phyloP scores from a whole-genome alignment of 2,113 vertebrate genomes.

The Larimichthys polyactis region DNA sequence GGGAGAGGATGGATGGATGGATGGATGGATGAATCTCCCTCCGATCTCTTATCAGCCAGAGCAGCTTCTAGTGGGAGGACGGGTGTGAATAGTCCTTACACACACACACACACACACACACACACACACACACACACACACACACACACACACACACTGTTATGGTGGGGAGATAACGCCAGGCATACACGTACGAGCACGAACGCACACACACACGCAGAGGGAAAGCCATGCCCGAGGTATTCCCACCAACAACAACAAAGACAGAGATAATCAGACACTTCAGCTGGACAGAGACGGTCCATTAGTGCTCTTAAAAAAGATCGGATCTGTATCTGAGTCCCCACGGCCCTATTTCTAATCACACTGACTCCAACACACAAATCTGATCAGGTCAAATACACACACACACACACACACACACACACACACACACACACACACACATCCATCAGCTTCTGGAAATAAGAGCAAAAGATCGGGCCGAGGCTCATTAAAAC shows the following conservation, averaged over 20 bases:
- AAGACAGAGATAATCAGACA: conserved; percentile 43
- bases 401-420: too few relatives aligned
- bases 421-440: too few relatives aligned
- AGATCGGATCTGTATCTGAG: conserved; percentile 46
- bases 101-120: conserved; percentile 24
- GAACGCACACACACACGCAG: background rate
- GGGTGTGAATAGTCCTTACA: conserved; percentile 50
- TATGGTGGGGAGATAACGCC: conserved; percentile 25
- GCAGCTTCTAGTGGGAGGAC: conserved; percentile 74
- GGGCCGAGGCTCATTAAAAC: background rate
- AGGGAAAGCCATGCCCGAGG: conserved; percentile 22
- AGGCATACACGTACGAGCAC: background rate
- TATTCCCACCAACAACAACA: conserved; percentile 44
- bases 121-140: conserved; percentile 18
- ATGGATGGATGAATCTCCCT: conserved; percentile 56
- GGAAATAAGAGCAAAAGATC: background rate
- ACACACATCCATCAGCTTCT: background rate
- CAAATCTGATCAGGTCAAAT: conserved; percentile 5
- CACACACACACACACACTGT: conserved; percentile 16
- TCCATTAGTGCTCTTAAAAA: conserved; percentile 52
- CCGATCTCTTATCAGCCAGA: conserved; percentile 82
- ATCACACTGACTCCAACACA: conserved; percentile 12
- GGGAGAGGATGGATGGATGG: conserved; percentile 48
- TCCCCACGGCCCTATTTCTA: conserved; percentile 18
- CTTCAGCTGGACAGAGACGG: conserved; percentile 30